Base-by-base conservation (phyloP, 2,888 invertebrate species). In the Dicycla oo region DNA sequence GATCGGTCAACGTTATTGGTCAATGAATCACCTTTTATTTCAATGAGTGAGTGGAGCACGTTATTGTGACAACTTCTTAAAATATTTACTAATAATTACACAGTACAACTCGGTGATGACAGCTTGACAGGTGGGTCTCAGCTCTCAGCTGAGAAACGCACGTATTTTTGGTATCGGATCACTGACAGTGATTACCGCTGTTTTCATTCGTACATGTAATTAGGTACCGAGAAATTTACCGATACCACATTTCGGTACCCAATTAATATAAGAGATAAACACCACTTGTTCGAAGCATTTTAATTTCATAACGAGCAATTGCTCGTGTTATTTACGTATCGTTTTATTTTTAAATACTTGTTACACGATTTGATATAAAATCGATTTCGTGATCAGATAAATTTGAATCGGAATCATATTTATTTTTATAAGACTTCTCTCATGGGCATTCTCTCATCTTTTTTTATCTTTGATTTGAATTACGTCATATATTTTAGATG, bases 181-280 rank as follows among this genome's bases (percentile, higher is more conserved):
- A 69, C 69, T 69, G 79, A 53, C 75, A 40, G 66, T 70, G 65
- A 88, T 89, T 88, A 85, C 83, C 65, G 78, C 73, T 74, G 82
- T 82, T 83, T 83, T 74, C 81, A 83, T 82, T 83, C 83, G 80
- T 82, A 77, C 79, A 43, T 62, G 81, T 87, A 89, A 89, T 89
- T 87, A 84, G 82, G 84, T 84, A 84, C 80, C 73, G 73, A 79
- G 80, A 85, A 62, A 86, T 85, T 83, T 84, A 84, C 85, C 73
- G 87, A 87, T 87, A 86, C 89, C 85, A 81, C 80, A 85, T 86
- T 87, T 90, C 74, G 87, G 87, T 84, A 84, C 73, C 85, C 87
- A 89, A 89, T 91, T 91, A 89, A 87, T 85, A 86, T 88, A 82
- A 77, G 76, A 86, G 83, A 86, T 87, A 88, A 87, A 87, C 86